phyloP scores from a whole-genome alignment of 2,797 vertebrate genomes.

The Synanceia verrucosa region DNA sequence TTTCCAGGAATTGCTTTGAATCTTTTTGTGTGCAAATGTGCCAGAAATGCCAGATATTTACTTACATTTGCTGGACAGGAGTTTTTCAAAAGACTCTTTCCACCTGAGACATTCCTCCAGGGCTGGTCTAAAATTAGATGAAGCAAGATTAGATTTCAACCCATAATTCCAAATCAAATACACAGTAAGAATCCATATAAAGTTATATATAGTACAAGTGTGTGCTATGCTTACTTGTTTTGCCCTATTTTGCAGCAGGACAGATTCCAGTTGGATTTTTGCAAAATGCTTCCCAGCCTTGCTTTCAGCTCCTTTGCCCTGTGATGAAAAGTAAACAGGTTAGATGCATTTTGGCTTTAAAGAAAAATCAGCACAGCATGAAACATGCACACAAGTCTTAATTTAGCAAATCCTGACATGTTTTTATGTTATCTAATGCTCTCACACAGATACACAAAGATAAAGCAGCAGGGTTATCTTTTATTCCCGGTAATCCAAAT shows the following conservation, averaged over 20 bases:
- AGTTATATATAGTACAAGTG: neutral
- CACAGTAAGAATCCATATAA: neutral
- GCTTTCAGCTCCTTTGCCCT: slow-evolving; percentile 93
- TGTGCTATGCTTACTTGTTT: slow-evolving; percentile 70
- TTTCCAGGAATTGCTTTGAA: neutral
- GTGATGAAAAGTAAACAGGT: slow-evolving; percentile 50
- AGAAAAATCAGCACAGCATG: neutral
- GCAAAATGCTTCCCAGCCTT: slow-evolving; percentile 88
- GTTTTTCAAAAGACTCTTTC: slow-evolving; percentile 93
- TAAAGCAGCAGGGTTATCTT: neutral
- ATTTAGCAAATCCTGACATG: neutral
- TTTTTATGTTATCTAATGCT: neutral
- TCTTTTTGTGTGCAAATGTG: neutral
- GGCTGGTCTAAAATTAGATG: slow-evolving; percentile 81
- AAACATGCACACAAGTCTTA: neutral
- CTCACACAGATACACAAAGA: slow-evolving; percentile 3
- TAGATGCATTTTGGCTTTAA: slow-evolving; percentile 14
- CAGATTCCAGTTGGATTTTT: slow-evolving; percentile 83
- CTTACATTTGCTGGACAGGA: slow-evolving; percentile 95
- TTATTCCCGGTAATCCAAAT: slow-evolving; percentile 15
- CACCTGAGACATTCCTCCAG: slow-evolving; percentile 91
- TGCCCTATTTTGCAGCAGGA: slow-evolving; percentile 78
- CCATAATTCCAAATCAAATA: neutral
- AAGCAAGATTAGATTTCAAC: slow-evolving; percentile 22
- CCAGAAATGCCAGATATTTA: slow-evolving; percentile 12